A percentile compares a stretch with the other conserved stretches of the same genome.
phyloP scores from a whole-genome alignment of 2,113 vertebrate species.

The Pundamilia nyererei region DNA sequence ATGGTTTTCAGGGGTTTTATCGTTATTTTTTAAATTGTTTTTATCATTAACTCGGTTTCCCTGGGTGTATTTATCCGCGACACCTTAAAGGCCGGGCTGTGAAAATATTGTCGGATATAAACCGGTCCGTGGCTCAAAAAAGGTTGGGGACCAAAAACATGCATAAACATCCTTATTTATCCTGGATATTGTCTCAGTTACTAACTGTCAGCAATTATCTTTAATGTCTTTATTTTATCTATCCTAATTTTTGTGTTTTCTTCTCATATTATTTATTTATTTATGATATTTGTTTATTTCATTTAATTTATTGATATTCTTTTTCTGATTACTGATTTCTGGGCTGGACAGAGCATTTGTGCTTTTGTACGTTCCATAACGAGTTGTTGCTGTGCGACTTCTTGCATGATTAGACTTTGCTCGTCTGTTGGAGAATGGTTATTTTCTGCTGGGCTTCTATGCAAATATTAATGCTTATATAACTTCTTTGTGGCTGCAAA shows the following conservation, averaged over 20 bases:
- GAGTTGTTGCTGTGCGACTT: neutral
- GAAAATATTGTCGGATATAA: neutral
- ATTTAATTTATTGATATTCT: neutral
- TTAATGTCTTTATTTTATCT: neutral
- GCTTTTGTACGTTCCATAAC: neutral
- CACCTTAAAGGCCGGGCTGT: neutral
- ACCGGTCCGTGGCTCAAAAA: neutral
- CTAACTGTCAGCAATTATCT: neutral
- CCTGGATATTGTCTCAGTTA: neutral
- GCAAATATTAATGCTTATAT: neutral
- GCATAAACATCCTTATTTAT: neutral
- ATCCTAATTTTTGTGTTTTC: neutral
- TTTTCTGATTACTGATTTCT: neutral
- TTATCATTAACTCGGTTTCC: neutral
- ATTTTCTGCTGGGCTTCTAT: neutral
- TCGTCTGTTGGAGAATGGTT: neutral
- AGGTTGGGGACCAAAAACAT: neutral
- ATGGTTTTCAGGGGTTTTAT: neutral
- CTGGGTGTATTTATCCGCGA: rapidly evolving
- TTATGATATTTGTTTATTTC: neutral
- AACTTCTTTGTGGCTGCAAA: neutral
- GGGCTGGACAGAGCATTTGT: neutral
- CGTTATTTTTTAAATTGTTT: rapidly evolving
- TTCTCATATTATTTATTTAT: neutral
- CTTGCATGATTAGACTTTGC: neutral